Evolutionary conservation across 2,113 vertebrate genomes (phyloP).

Genomic region (Ammodramus savannarum): DNA sequence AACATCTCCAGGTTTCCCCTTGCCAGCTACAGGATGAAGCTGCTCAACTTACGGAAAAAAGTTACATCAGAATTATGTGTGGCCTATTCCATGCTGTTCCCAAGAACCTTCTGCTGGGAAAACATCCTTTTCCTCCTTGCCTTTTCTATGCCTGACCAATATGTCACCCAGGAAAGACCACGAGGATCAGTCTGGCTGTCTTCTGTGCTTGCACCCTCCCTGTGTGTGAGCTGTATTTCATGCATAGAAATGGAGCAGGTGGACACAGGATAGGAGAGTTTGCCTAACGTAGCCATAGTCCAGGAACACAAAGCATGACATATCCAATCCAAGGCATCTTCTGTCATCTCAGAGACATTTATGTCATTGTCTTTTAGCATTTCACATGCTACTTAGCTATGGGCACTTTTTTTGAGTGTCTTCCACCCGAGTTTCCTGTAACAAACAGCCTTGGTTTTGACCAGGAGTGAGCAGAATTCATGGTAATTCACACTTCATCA

Average conservation of each 20-base stretch:
- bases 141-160: neutral
- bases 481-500: neutral
- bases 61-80: neutral
- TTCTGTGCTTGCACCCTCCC: neutral
- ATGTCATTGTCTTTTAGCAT: neutral
- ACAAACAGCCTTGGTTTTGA: neutral
- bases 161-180: neutral
- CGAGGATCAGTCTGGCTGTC: neutral
- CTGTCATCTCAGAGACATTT: neutral
- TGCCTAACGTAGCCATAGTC: neutral
- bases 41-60: neutral
- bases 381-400: neutral
- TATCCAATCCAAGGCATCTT: neutral
- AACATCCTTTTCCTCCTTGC: neutral
- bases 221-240: neutral
- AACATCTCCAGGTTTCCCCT: constrained; percentile 55
- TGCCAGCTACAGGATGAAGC: constrained; percentile 30
- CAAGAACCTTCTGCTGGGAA: neutral
- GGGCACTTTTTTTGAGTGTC: neutral
- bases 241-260: neutral
- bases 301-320: neutral
- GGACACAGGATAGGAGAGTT: neutral
- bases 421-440: neutral
- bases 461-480: neutral
- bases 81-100: neutral